Evolutionary conservation across 1,140 invertebrate genomes (phyloP).

Genomic region (Papilio polyxenes): DNA sequence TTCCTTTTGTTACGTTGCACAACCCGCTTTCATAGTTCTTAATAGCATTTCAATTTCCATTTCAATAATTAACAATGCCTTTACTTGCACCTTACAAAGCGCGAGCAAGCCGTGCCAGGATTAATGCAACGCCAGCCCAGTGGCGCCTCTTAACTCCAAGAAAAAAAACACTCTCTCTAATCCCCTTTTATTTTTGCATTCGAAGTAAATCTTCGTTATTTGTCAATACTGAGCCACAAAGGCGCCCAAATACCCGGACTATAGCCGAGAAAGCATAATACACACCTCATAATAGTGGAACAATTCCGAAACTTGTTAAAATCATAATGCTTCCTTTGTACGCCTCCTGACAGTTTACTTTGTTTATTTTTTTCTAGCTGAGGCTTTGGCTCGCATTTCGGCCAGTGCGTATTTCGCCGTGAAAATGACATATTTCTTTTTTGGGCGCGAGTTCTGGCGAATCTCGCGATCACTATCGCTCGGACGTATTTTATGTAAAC

Average conservation of each 20-base stretch:
- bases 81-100: constrained; percentile 54
- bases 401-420: constrained; percentile 51
- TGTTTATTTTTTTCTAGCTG: constrained; percentile 57
- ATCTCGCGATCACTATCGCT: constrained; percentile 71
- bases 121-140: constrained; percentile 70
- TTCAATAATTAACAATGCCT: constrained; percentile 72
- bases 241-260: constrained; percentile 77
- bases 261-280: constrained; percentile 74
- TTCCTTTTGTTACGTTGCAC: constrained; percentile 61
- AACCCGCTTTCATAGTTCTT: constrained; percentile 60
- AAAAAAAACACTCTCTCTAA: constrained; percentile 68
- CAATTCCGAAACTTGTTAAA: constrained; percentile 79
- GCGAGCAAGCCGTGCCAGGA: constrained; percentile 51
- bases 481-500: constrained; percentile 77
- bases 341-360: constrained; percentile 70
- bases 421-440: constrained; percentile 67
- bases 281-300: constrained; percentile 75
- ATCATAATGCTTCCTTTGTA: constrained; percentile 78
- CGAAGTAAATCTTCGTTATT: constrained; percentile 76
- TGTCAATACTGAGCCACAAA: constrained; percentile 79
- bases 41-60: constrained; percentile 66
- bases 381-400: constrained; percentile 58
- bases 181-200: constrained; percentile 77
- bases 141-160: constrained; percentile 65
- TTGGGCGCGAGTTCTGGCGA: constrained; percentile 62